Percentiles rank a stretch among this genome's conserved stretches.
phyloP scores from a whole-genome alignment of 2,888 invertebrate species.

The Auanema sp. region DNA sequence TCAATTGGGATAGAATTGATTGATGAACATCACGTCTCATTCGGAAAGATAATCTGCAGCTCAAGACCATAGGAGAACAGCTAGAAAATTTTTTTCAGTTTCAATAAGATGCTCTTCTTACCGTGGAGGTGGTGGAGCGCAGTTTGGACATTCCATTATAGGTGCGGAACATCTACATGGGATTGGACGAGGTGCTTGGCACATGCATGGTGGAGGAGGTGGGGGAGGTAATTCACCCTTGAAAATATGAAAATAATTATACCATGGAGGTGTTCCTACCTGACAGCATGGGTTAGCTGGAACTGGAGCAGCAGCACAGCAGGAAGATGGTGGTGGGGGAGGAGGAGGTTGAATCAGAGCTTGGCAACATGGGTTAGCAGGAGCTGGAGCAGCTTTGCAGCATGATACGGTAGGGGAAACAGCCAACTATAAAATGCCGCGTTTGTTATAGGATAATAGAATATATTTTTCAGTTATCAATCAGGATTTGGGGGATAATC shows the following conservation, averaged over 20 bases:
- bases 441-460: background rate
- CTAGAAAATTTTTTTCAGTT: slow-evolving; percentile 15
- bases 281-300: slow-evolving; percentile 49
- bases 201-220: slow-evolving; percentile 29
- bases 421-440: background rate
- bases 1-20: slow-evolving; percentile 14
- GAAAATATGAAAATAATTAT: no score
- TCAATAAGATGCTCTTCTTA: background rate
- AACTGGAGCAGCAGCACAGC: slow-evolving; percentile 39
- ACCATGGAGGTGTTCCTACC: background rate
- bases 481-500: background rate
- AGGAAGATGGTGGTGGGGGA: slow-evolving; percentile 27
- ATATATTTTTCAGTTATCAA: background rate
- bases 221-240: slow-evolving; percentile 7
- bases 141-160: slow-evolving; percentile 29
- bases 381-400: slow-evolving; percentile 15
- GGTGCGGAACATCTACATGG: slow-evolving; percentile 44
- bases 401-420: slow-evolving; percentile 4
- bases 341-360: slow-evolving; percentile 19
- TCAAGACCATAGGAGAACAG: slow-evolving; percentile 28
- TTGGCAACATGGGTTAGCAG: slow-evolving; percentile 16
- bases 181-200: slow-evolving; percentile 38
- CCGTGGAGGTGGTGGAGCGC: slow-evolving; percentile 35
- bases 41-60: slow-evolving; percentile 19
- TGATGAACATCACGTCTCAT: slow-evolving; percentile 43